phyloP scores from a whole-genome alignment of 2,113 vertebrate species.

The Sander vitreus region DNA sequence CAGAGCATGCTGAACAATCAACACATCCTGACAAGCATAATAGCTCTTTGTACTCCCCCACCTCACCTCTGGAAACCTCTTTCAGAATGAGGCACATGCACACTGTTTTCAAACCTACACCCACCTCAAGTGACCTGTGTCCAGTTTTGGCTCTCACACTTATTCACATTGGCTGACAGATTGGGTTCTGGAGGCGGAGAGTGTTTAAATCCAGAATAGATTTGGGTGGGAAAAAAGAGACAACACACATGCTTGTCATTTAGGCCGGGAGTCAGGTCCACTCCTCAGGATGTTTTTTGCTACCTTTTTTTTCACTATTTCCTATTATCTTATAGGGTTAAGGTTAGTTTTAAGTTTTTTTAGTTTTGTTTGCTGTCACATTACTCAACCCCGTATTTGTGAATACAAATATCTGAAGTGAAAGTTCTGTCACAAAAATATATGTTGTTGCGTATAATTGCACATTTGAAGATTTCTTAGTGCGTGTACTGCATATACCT shows the following conservation, averaged over 20 bases:
- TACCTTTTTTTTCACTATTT: too few species aligned
- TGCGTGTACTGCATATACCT: too few species aligned
- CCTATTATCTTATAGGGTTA: too few species aligned
- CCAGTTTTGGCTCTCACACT: slow-evolving; percentile 61
- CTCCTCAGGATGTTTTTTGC: too few species aligned
- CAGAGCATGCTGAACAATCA: slow-evolving; percentile 56
- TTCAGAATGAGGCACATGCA: slow-evolving; percentile 32
- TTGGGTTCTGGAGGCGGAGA: slow-evolving; percentile 58
- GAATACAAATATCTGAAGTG: too few species aligned
- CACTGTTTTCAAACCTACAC: slow-evolving; percentile 47
- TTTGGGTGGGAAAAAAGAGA: slow-evolving; percentile 39
- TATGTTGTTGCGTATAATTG: too few species aligned
- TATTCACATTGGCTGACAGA: slow-evolving; percentile 63
- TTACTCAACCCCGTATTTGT: too few species aligned
- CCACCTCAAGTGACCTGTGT: slow-evolving; percentile 56
- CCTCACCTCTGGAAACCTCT: slow-evolving; percentile 40
- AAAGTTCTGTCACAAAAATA: too few species aligned
- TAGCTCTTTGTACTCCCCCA: slow-evolving; percentile 63
- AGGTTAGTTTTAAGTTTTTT: too few species aligned
- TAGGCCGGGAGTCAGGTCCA: too few species aligned
- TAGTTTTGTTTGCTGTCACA: too few species aligned
- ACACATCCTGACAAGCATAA: slow-evolving; percentile 64
- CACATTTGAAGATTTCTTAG: too few species aligned
- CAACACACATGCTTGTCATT: slow-evolving; percentile 53
- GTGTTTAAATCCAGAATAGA: slow-evolving; percentile 66